Base-by-base conservation (phyloP, 2,113 vertebrate genomes). In the Scartelaos histophorus region DNA sequence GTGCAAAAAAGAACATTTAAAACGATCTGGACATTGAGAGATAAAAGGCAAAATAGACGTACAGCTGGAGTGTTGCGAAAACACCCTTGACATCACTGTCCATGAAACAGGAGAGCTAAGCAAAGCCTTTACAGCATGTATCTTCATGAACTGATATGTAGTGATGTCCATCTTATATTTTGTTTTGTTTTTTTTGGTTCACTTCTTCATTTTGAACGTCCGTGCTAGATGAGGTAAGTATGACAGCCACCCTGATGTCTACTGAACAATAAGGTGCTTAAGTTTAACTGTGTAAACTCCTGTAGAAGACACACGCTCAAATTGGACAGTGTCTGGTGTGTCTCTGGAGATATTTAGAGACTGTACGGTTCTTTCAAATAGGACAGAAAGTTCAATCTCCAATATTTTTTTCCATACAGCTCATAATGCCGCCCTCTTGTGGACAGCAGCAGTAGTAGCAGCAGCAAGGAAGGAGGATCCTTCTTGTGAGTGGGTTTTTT, bases 241-340 rank as follows among this genome's bases (percentile, higher is more conserved):
- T 76, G 79, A 87, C 84, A 80, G 84, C 84, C 78, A 80, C 82
- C 75, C 78, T 76, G 79, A 85, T 77, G 78, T 80, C 69, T 74
- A 83, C 38, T 54, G 82, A 82, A 78, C 79, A 80, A 88, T 92
- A 91, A 92, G 90, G 90, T 92, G 91, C 91, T 87, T 87, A 90
- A 68, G 67, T 78, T 86, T 71, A 83, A 83, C 80, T 82, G 46
- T 76, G 86, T 88, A 88, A 90, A 92, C 90, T 80, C 80, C 76
- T 69, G 53, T 70, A 67, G 69, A 71, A 53, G 60, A 76, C 74
- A 79, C 79, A 78, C 80, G 77, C 81, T 75, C 57, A 38, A 65
- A 65, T 74, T 58, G 78, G 35, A 65, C 67, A 49, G 77, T 75
- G 64, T 73, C 46, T 66, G 13, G 67, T 78, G 60, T 78, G 71